Base-by-base conservation (phyloP, 2,113 vertebrate genomes). In the Oriolus oriolus region DNA sequence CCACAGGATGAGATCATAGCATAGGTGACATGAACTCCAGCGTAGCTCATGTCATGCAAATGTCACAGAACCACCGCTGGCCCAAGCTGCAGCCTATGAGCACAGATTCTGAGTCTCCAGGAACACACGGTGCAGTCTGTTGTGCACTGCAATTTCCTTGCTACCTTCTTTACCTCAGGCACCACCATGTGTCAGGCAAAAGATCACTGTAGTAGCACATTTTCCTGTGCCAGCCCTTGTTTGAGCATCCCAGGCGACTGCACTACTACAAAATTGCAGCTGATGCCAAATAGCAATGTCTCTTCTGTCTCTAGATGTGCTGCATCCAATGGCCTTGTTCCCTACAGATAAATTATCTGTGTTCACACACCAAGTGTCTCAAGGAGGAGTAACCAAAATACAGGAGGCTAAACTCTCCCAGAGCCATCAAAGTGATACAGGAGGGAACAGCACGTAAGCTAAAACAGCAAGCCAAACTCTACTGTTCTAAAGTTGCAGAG, bases 91-190 rank as follows among this genome's bases (percentile, higher is more conserved):
- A 56, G 63, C 16, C 35, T 21, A 17, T 1, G 1, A 77, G 61
- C 56, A 70, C 5, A 66, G n/a, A 42, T 23, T 18, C 69, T 9
- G 24, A 74, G 64, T 28, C 45, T 70, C 60, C 42, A 64, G 16
- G 41, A 39, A n/a, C 0, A 0, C 49, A 33, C 1, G 6, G 15
- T 2, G 31, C 41, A 59, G 6, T 12, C n/a, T 47, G 27, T 9
- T 19, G 4, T 4, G 4, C 44, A 7, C 28, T 37, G 31, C 31
- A 2, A 33, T 69, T 69, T 56, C 71, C 77, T 42, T 37, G 49
- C n/a, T 44, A 16, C 41, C 37, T 60, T 59, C 52, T 59, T 66
- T 16, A n/a, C 39, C 63, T 31, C 21, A 31, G 47, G 30, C 57
- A 68, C 33, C 52, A 70, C 31, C 63, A 39, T 19, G 17, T 1